Conservation (phyloP, 2,113 vertebrate genomes). For the Ammodytes marinus region DNA sequence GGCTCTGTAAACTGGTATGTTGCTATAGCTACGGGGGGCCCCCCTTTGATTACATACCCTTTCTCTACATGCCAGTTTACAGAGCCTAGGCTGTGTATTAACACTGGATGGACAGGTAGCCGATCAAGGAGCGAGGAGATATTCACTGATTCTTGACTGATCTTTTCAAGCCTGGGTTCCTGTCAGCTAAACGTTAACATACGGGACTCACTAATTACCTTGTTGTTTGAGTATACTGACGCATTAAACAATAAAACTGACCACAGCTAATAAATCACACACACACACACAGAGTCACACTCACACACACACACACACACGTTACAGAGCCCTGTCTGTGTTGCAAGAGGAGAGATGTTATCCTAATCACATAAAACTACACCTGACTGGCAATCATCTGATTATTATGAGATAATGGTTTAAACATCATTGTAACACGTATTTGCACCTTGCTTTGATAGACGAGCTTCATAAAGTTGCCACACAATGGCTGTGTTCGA, state of each 20-base stretch:
- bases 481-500: no score
- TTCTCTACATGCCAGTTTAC: no score
- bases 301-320: no score
- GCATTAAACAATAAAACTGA: constrained; percentile 39
- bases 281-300: neutral
- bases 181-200: constrained; percentile 50
- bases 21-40: no score
- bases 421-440: neutral
- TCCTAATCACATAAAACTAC: neutral
- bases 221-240: constrained; percentile 35
- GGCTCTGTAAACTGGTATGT: no score
- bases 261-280: constrained; percentile 23
- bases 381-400: neutral
- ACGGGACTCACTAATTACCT: constrained; percentile 56
- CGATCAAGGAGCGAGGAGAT: no score
- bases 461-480: neutral
- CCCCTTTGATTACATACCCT: no score
- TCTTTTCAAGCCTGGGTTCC: neutral
- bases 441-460: neutral
- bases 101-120: no score
- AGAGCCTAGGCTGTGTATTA: no score
- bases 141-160: neutral
- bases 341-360: neutral
- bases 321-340: neutral
- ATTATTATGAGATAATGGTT: neutral